Base-by-base conservation (phyloP, 2,113 vertebrate genomes). In the Phoxinus phoxinus region DNA sequence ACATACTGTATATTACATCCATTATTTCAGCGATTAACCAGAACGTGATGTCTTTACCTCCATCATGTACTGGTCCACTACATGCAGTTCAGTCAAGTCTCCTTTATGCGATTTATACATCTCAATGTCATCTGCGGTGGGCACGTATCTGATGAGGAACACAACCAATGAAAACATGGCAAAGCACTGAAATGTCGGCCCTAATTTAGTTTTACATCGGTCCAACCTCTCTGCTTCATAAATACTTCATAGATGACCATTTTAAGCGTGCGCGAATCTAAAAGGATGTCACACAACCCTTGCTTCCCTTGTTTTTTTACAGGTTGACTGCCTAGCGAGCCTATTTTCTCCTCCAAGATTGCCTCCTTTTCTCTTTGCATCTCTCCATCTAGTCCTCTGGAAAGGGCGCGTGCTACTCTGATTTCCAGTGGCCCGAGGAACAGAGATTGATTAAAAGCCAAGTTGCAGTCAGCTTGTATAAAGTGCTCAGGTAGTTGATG, bases 1-100 rank as follows among this genome's bases (percentile, higher is more conserved):
- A 41, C 8, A 41, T 41, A 41, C 2, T 41, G 41, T 10, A 41
- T 10, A 41, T 41, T 41, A 41, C 41, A 41, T 41, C 41, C 7
- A 3, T 37, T 69, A 25, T 51, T 51, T 82, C 23, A 72, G 15
- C 17, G 48, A 56, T 72, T 72, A 72, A 56, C 53, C 53, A 21
- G 53, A 41, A 9, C 23, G 35, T 7, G 21, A 73, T 56, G 21
- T 27, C 9, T 88, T 90, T 93, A 97, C 96, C 96, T 96, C 96
- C 82, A 96, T 51, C 96, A 98, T 97, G 85, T 96, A 97, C 90
- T 95, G 96, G 89, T 97, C 96, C 85, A 97, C 97, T 83, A 96
- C 88, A 6, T 97, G 96, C 79, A 97, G 95, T 23, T 97, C 96
- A 19, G 91, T 90, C 85, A 92, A 90, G 0, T 92, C 83, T 0